Evolutionary conservation across 2,113 vertebrate genomes (phyloP).

Genomic region (Nibea coibor): DNA sequence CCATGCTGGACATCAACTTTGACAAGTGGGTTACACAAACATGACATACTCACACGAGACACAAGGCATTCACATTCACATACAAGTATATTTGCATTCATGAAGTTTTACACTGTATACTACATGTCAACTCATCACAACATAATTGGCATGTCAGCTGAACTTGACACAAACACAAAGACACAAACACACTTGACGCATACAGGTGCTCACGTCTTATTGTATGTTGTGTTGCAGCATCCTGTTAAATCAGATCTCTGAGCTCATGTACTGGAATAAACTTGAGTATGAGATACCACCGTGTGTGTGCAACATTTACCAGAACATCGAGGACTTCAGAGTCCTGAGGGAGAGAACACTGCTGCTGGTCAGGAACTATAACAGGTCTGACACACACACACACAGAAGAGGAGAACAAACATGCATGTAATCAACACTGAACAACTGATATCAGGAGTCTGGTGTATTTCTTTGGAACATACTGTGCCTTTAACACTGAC

Average conservation of each 20-base stretch:
- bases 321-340: slow-evolving; percentile 83
- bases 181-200: neutral
- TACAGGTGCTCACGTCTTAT: neutral
- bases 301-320: slow-evolving; percentile 81
- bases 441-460: too few species aligned
- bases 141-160: neutral
- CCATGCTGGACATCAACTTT: slow-evolving; percentile 88
- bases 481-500: too few species aligned
- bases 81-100: neutral
- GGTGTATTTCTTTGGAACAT: too few species aligned
- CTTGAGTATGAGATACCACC: slow-evolving; percentile 88
- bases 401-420: too few species aligned
- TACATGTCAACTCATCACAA: too few species aligned
- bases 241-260: slow-evolving; percentile 85
- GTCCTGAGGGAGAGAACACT: slow-evolving; percentile 84
- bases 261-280: slow-evolving; percentile 89
- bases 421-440: too few species aligned
- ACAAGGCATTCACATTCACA: neutral
- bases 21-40: slow-evolving; percentile 82
- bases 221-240: slow-evolving; percentile 71
- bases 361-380: slow-evolving; percentile 87
- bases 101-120: too few species aligned
- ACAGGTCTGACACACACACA: slow-evolving; percentile 81
- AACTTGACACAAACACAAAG: neutral
- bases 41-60: neutral